These are phyloP conservation scores for Bombus breviceps DNA, from an alignment of 1,140 invertebrate genomes.

Conservation along the genomic window DNA sequence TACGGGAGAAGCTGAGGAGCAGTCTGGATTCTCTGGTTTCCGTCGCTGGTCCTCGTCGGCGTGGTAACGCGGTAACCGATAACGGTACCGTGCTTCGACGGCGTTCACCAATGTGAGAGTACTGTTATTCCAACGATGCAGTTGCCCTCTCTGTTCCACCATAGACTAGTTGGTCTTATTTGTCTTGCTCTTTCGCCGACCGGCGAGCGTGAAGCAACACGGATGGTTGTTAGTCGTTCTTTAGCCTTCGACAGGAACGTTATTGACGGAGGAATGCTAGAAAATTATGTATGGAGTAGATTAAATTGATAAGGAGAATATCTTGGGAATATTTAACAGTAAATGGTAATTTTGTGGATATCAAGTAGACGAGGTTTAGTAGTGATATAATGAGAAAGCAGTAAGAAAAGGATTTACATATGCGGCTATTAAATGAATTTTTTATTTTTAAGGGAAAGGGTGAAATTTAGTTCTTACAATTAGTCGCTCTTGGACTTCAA, in stretches of 20 bases:
- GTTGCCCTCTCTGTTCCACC: conserved; percentile 45
- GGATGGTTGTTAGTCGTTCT: conserved; percentile 8
- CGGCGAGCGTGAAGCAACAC: background rate
- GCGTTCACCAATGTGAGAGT: conserved; percentile 75
- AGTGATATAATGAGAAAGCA: background rate
- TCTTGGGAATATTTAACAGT: background rate
- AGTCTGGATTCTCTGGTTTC: conserved; percentile 37
- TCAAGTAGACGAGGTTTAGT: background rate
- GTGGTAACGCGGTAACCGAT: conserved; percentile 71
- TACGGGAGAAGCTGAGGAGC: background rate
- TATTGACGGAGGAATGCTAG: background rate
- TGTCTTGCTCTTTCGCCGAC: conserved; percentile 9
- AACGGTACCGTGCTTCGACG: conserved; percentile 76
- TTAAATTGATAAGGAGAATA: background rate
- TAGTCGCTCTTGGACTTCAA: too few species aligned
- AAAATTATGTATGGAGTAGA: background rate
- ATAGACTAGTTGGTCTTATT: background rate
- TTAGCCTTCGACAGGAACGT: conserved; percentile 4
- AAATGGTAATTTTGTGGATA: background rate
- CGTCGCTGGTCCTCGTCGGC: conserved; percentile 45
- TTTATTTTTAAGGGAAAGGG: too few species aligned
- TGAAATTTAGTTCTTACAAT: too few species aligned
- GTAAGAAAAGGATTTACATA: too few species aligned
- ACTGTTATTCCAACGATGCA: conserved; percentile 78
- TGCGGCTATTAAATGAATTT: too few species aligned